Base-by-base conservation (phyloP, 2,888 invertebrate genomes). In the Sarcophaga subvicina region DNA sequence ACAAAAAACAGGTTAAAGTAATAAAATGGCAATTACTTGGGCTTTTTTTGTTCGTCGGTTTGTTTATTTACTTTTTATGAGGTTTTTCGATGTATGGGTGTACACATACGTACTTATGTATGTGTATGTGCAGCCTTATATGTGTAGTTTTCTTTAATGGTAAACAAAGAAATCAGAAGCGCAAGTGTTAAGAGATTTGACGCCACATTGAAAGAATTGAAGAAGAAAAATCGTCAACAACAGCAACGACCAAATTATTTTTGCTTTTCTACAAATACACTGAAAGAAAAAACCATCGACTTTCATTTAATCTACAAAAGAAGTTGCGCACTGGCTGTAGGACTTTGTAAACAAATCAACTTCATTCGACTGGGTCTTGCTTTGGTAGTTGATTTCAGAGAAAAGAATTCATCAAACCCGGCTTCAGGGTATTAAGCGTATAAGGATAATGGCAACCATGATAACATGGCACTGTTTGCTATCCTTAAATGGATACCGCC, bases 151-250 rank as follows among this genome's bases (percentile, higher is more conserved):
- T 75, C 47, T 17, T 47, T 67, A 49, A 70, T 73, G 20, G 37
- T 72, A 66, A 82, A 62, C 79, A 86, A 82, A 73, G 63, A 71
- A 69, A 54, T 54, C 27, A 72, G 63, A 79, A 63, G 67, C 76
- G 70, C 80, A 80, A 86, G 83, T 86, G 83, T 83, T 83, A 83
- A 80, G 80, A 85, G 78, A 85, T 82, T 85, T 81, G 70, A 85
- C 66, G 70, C 81, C 81, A 82, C 59, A 62, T 70, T 69, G 37
- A 64, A 27, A 59, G 17, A 78, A 73, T 49, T 54, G 45, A 25
- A 47, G 47, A 47, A 47, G 54, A 20, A 62, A 70, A 49, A 78
- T 25, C 59, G 10, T 8, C 37, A 37, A 37, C 37, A 37, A 2
- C 54, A 54, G 1, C 54, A 54, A 54, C 54, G 5, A 14, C 10